Base-by-base conservation (phyloP, 2,888 invertebrate species). In the Gymnoscelis rufifasciata region DNA sequence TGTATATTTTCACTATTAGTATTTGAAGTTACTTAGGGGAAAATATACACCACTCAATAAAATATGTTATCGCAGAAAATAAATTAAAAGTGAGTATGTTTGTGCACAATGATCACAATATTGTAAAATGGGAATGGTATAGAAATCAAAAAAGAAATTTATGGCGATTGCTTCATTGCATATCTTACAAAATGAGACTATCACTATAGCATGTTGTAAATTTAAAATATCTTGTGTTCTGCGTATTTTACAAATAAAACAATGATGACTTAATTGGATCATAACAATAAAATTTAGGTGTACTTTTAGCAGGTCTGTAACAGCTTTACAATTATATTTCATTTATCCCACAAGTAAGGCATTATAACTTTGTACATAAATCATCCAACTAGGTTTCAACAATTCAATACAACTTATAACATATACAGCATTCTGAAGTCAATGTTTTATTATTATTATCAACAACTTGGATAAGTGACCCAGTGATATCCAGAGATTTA, bases 81-180 rank as follows among this genome's bases (percentile, higher is more conserved):
- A 43, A 49, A 3, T 19, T 19, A 51, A 47, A 53, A 47, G 50
- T 53, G 54, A 61, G 60, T 54, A 52, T 59, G 59, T 58, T 72
- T 81, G 79, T 82, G 82, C 78, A 76, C 66, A 69, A 63, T 64
- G 55, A 60, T 57, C 53, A 56, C 55, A 58, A 59, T 60, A 56
- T 54, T 50, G 54, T 59, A 58, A 57, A 57, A 57, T 61, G 68
- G 75, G 71, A 76, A 78, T 76, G 73, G 57, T 68, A 43, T 56
- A 52, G 48, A 57, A 55, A 47, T 52, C n/a, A n/a, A n/a, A 47
- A 56, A 52, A 43, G 53, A 43, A 58, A 50, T 52, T 58, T 62
- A 7, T 7, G 26, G 7, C 26, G 7, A 26, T 26, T 8, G 8
- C 3, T 7, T 6, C 7, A 6, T 1, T 6, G 2, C 3, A 26